Conservation (phyloP, 1,140 invertebrate species). For the Rhopalosiphum maidis region DNA sequence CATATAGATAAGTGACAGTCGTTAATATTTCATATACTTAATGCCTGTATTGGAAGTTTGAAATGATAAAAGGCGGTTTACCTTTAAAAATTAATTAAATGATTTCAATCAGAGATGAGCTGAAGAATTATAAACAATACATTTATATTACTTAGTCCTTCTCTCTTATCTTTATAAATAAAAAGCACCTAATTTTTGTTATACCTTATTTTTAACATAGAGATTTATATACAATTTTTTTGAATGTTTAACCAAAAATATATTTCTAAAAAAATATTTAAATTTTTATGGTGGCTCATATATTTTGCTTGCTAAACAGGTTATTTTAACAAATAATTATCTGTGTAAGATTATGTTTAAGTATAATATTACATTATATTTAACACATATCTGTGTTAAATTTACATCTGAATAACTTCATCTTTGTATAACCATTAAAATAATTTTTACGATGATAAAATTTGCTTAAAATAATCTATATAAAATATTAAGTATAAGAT, state of each 20-base stretch:
- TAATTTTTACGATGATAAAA: neutral
- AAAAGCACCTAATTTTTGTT: neutral
- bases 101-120: neutral
- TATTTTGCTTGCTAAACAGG: neutral
- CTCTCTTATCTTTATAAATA: no score
- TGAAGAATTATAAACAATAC: neutral
- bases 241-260: neutral
- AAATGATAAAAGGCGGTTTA: neutral
- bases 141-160: neutral
- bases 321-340: neutral
- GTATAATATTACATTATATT: no score
- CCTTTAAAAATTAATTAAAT: neutral
- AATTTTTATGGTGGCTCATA: neutral
- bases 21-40: neutral
- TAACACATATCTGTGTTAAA: neutral
- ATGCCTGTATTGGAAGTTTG: neutral
- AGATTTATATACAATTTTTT: neutral
- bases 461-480: neutral
- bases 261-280: neutral
- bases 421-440: neutral
- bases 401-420: neutral
- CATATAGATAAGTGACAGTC: neutral
- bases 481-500: neutral
- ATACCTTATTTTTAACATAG: neutral
- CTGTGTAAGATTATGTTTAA: neutral